phyloP scores from a whole-genome alignment of 2,113 vertebrate genomes.

The Phainopepla nitens region DNA sequence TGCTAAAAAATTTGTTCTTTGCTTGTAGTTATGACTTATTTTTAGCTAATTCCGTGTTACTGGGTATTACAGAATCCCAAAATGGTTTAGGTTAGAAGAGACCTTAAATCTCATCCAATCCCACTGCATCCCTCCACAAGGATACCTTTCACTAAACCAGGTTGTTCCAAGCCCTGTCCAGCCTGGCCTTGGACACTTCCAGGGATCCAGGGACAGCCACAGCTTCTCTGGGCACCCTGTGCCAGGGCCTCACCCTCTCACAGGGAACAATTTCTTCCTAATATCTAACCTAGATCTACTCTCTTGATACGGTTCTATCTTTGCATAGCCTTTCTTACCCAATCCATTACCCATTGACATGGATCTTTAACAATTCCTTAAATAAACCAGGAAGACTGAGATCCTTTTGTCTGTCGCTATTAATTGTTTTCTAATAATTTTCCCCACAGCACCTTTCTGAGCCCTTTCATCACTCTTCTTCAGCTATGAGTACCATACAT shows the following conservation, averaged over 20 bases:
- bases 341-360: rapidly evolving
- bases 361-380: neutral
- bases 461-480: neutral
- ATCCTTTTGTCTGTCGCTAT: neutral
- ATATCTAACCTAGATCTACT: neutral
- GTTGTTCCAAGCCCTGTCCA: neutral
- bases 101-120: neutral
- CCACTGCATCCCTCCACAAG: neutral
- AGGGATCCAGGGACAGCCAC: neutral
- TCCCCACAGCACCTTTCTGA: neutral
- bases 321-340: neutral
- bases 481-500: neutral
- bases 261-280: neutral
- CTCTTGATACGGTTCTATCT: neutral
- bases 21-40: neutral
- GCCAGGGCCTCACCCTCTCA: neutral
- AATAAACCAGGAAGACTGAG: neutral
- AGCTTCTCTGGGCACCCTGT: neutral
- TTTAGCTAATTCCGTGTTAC: neutral
- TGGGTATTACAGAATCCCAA: neutral
- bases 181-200: neutral
- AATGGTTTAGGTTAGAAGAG: neutral
- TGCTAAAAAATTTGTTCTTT: neutral
- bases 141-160: rapidly evolving
- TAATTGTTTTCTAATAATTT: neutral